Percentiles rank a stretch among this genome's conserved stretches.
Conservation (phyloP, 2,797 vertebrate genomes). For the Lutjanus argentimaculatus region DNA sequence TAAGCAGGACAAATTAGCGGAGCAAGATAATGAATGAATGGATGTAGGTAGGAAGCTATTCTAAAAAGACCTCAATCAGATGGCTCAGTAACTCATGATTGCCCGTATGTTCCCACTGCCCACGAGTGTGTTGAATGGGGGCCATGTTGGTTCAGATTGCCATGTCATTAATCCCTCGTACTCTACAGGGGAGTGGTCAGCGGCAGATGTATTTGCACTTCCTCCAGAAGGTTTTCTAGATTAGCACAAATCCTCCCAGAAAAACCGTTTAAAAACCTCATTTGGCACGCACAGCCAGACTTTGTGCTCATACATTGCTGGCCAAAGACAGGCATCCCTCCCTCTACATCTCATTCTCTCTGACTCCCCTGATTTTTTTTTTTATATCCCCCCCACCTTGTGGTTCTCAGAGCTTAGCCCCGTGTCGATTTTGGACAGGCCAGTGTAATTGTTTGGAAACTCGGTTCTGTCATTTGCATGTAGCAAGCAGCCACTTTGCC, state of each 20-base stretch:
- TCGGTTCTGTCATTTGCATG: conserved; percentile 78
- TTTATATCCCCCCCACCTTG: conserved; percentile 47
- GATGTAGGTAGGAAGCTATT: conserved; percentile 21
- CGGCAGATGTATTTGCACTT: conserved; percentile 85
- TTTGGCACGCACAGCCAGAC: conserved; percentile 80
- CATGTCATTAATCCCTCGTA: conserved; percentile 82
- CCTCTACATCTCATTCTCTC: conserved; percentile 69
- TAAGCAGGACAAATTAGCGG: conserved; percentile 40
- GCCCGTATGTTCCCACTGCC: conserved; percentile 72
- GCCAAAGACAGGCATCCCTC: conserved; percentile 74
- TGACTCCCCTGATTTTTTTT: conserved; percentile 56
- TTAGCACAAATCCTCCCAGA: conserved; percentile 83
- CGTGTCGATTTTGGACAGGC: conserved; percentile 69
- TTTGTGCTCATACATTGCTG: conserved; percentile 67
- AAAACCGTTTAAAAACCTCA: conserved; percentile 81
- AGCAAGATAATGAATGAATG: conserved; percentile 17
- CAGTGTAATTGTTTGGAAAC: conserved; percentile 81
- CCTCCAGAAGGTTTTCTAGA: conserved; percentile 86
- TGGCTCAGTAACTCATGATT: conserved; percentile 56
- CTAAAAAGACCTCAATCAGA: conserved; percentile 50
- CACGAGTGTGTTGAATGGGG: conserved; percentile 72
- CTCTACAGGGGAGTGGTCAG: conserved; percentile 82
- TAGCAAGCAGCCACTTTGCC: conserved; percentile 81
- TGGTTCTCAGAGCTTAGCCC: conserved; percentile 62
- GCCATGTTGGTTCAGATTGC: conserved; percentile 81